Percentiles rank a stretch among this genome's conserved stretches.
Conservation (phyloP, 2,113 vertebrate genomes). For the Silurus asotus region DNA sequence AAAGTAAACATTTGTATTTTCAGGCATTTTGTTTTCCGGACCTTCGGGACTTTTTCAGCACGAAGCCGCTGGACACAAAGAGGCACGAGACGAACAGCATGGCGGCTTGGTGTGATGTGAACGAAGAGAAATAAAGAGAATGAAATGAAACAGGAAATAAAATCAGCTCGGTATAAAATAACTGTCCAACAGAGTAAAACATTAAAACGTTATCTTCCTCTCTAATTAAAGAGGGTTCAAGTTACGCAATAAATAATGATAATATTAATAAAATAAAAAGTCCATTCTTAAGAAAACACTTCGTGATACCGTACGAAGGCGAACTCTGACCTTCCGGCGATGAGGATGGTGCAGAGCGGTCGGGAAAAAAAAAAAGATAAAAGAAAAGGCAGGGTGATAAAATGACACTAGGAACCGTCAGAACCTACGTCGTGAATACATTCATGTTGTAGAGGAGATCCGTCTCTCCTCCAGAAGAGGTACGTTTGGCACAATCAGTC, state of each 20-base stretch:
- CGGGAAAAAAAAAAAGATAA: slow-evolving; percentile 9
- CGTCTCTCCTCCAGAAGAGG: slow-evolving; percentile 64
- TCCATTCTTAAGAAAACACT: slow-evolving; percentile 43
- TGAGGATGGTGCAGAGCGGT: slow-evolving; percentile 21
- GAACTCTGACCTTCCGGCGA: slow-evolving; percentile 20
- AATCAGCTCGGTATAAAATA: background rate
- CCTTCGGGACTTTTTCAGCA: background rate
- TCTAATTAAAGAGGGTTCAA: slow-evolving; percentile 27
- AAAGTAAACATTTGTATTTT: slow-evolving; percentile 27
- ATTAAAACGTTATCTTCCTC: slow-evolving; percentile 11
- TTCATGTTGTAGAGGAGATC: slow-evolving; percentile 69
- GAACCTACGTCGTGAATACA: slow-evolving; percentile 77
- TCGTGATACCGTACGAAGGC: slow-evolving; percentile 41
- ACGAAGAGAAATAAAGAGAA: background rate
- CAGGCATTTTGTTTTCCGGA: background rate
- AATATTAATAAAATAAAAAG: slow-evolving; percentile 29
- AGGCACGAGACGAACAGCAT: background rate
- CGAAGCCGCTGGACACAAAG: slow-evolving; percentile 3
- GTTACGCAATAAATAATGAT: slow-evolving; percentile 71
- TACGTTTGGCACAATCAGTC: slow-evolving; percentile 72
- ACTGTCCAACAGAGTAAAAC: slow-evolving; percentile 48
- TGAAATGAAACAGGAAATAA: background rate
- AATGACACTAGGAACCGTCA: slow-evolving; percentile 67
- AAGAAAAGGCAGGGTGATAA: slow-evolving; percentile 56
- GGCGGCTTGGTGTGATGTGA: background rate